Conservation (phyloP, 2,888 invertebrate species). For the Diplazon laetatorius region DNA sequence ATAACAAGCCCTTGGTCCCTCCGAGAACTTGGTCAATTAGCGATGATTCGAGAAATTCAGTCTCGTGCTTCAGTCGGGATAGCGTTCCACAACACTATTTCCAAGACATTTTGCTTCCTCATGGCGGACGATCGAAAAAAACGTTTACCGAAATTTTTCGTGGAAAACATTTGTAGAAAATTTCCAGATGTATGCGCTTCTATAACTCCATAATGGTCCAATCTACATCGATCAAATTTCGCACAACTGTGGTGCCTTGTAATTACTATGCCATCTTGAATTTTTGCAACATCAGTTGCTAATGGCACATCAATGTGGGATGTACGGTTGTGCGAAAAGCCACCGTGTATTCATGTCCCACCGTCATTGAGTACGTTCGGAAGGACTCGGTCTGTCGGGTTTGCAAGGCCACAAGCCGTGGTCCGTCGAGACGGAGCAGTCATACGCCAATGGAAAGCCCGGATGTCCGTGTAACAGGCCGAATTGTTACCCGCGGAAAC, state of each 20-base stretch:
- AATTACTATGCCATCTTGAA: too few species aligned
- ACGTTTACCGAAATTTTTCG: too few species aligned
- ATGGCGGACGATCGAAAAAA: too few species aligned
- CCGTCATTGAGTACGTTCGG: background rate
- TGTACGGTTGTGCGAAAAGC: background rate
- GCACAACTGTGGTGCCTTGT: too few species aligned
- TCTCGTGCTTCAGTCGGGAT: background rate
- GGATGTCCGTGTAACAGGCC: background rate
- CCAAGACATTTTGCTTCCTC: too few species aligned
- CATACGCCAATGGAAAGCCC: background rate
- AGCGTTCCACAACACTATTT: too few species aligned
- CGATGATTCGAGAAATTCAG: background rate
- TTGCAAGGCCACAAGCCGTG: background rate
- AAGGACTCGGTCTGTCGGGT: background rate
- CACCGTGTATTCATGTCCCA: slow-evolving; percentile 8
- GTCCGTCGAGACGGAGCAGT: background rate
- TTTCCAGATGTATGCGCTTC: too few species aligned
- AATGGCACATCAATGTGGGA: background rate
- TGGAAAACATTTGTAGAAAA: too few species aligned
- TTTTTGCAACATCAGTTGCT: too few species aligned
- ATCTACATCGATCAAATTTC: too few species aligned
- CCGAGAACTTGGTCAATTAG: slow-evolving; percentile 27
- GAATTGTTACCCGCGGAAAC: slow-evolving; percentile 17
- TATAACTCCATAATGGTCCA: too few species aligned
- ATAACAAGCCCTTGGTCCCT: background rate